Evolutionary conservation across 2,797 vertebrate genomes (phyloP).

Genomic region (Aldrovandia affinis): DNA sequence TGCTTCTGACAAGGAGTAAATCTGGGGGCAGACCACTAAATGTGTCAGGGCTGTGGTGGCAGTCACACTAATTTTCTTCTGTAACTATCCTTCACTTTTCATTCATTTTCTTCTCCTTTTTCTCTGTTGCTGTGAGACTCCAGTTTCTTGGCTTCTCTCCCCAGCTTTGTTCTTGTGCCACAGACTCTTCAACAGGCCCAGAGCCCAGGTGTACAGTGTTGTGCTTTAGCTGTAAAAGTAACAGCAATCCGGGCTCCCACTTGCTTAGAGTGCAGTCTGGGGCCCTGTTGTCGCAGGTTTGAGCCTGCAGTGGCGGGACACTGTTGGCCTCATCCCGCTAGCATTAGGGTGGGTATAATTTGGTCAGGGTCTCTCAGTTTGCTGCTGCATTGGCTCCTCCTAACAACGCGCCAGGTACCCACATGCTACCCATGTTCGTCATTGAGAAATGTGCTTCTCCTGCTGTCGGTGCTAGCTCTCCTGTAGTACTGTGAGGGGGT

Average conservation of each 20-base stretch:
- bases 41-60: conserved; percentile 19
- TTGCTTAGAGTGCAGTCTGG: background rate
- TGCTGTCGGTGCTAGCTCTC: too few relatives aligned
- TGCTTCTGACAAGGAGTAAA: conserved; percentile 62
- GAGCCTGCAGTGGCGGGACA: background rate
- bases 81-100: conserved; percentile 30
- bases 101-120: background rate
- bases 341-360: background rate
- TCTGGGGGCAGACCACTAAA: conserved; percentile 59
- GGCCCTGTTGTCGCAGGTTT: background rate
- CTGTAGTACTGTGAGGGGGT: too few relatives aligned
- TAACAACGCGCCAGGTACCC: conserved; percentile 49
- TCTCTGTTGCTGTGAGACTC: background rate
- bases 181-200: too few relatives aligned
- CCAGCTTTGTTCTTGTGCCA: background rate
- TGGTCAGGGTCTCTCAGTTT: background rate
- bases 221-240: too few relatives aligned
- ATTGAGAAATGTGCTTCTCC: background rate
- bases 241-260: too few relatives aligned
- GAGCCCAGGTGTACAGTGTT: too few relatives aligned
- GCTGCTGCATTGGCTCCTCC: background rate
- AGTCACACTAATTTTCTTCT: background rate
- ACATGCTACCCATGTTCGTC: conserved; percentile 62
- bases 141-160: conserved; percentile 67
- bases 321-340: background rate